These are phyloP conservation scores for Echinops telfairi DNA, from an alignment of 2,113 vertebrate genomes.

Conservation along the genomic window DNA sequence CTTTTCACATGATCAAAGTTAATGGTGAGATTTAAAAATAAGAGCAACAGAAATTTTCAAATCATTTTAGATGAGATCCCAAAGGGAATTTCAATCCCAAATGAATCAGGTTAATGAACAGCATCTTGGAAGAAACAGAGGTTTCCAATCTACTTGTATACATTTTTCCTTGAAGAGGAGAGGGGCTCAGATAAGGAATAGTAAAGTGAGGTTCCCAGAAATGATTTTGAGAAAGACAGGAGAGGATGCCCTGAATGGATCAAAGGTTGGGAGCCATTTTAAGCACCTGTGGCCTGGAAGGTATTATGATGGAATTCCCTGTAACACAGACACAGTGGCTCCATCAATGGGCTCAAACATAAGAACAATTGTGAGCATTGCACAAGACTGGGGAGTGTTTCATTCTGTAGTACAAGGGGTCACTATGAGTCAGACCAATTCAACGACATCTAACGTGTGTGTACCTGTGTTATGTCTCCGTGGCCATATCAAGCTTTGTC, in stretches of 20 bases:
- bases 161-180: not conserved
- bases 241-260: not conserved
- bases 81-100: too few relatives aligned
- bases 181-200: not conserved
- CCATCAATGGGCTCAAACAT: too few relatives aligned
- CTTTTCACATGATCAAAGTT: not conserved
- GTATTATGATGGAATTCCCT: not conserved
- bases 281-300: not conserved
- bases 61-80: too few relatives aligned
- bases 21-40: not conserved
- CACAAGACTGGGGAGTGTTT: too few relatives aligned
- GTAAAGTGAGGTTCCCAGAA: not conserved
- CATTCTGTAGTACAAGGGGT: too few relatives aligned
- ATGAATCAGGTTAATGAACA: not conserved
- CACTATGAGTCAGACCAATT: too few relatives aligned
- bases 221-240: not conserved
- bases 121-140: not conserved
- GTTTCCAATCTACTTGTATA: too few relatives aligned
- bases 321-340: not conserved
- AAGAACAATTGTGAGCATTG: too few relatives aligned
- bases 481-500: too few relatives aligned
- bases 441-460: too few relatives aligned
- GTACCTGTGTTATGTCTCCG: too few relatives aligned
- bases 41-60: not conserved
- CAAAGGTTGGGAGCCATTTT: constrained; percentile 2